phyloP scores from a whole-genome alignment of 2,888 invertebrate species.

The Steromphala cineraria region DNA sequence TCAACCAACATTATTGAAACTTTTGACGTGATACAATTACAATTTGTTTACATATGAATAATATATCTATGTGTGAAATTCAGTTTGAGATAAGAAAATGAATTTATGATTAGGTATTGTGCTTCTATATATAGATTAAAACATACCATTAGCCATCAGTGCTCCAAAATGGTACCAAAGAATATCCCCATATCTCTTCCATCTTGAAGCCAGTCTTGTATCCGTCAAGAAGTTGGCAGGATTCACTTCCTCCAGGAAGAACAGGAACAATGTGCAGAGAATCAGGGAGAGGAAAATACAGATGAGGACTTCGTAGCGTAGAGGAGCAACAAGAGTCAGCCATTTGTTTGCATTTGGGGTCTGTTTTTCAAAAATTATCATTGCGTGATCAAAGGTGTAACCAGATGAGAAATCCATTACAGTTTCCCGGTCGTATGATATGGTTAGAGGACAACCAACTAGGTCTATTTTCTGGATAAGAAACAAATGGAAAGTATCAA shows the following conservation, averaged over 20 bases:
- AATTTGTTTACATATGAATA: no score
- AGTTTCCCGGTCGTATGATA: not conserved
- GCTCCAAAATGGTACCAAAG: not conserved
- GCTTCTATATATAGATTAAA: no score
- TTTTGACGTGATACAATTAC: no score
- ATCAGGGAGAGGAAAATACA: not conserved
- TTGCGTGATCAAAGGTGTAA: not conserved
- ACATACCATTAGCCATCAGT: not conserved
- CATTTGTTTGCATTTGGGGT: not conserved
- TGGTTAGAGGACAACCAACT: not conserved
- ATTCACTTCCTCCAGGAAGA: not conserved
- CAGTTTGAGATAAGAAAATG: no score
- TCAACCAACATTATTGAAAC: no score
- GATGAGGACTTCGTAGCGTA: slow-evolving; percentile 1
- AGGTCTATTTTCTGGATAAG: not conserved
- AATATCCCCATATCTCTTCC: not conserved
- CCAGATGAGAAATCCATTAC: not conserved
- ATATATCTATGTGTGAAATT: no score
- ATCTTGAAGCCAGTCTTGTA: not conserved
- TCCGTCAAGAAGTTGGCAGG: not conserved
- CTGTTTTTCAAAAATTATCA: not conserved
- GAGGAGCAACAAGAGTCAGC: not conserved
- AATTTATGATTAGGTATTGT: no score
- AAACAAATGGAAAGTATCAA: not conserved
- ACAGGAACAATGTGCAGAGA: not conserved